Evolutionary conservation across 1,140 invertebrate species (phyloP), one percentile per base, ranked within the genome.

Genomic region (Halyomorpha halys): DNA sequence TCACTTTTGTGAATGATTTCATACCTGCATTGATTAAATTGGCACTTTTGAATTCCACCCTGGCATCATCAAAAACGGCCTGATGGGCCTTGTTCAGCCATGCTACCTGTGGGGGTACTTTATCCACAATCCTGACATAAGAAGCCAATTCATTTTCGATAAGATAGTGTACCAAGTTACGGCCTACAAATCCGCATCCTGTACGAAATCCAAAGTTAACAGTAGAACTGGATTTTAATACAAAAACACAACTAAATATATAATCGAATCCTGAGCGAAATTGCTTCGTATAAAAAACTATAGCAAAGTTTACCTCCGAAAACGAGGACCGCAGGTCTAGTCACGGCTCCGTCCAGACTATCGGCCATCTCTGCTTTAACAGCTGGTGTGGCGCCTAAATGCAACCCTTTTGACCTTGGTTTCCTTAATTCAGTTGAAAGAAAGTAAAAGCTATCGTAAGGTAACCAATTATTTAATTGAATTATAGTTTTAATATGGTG

Each of bases 161-260:
- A 69, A 94, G 79, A 76, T 89, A 89, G 64, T 86, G 81, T 61
- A 92, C 85, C 66, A 95, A 79, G 77, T 94, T 89, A 70, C 91
- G 83, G 64, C 91, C 91, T 73, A 94, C 89, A 75, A 95, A 94
- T 69, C 91, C 92, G 79, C 89, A 92, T 74, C 91, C 91, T 93
- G 75, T 79, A 63, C 60, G 49, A 30, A n/a, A 15, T n/a, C 9
- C 15, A 21, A n/a, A 21, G 21, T 27, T 3, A 21, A n/a, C 5
- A 59, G 27, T 4, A 53, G 4, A 19, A 14, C 3, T 59, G 5
- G 27, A 27, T 11, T 27, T 59, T 30, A 30, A 44, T 16, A 34
- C 21, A n/a, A 59, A 16, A 59, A n/a, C 3, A 59, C 2, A 6
- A 44, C 27, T 27, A 59, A 30, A 59, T 16, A 30, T 39, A 5